Percentiles rank a stretch among this genome's conserved stretches.
Evolutionary conservation across 2,888 invertebrate species (phyloP).

Genomic region (Germaria angustata): DNA sequence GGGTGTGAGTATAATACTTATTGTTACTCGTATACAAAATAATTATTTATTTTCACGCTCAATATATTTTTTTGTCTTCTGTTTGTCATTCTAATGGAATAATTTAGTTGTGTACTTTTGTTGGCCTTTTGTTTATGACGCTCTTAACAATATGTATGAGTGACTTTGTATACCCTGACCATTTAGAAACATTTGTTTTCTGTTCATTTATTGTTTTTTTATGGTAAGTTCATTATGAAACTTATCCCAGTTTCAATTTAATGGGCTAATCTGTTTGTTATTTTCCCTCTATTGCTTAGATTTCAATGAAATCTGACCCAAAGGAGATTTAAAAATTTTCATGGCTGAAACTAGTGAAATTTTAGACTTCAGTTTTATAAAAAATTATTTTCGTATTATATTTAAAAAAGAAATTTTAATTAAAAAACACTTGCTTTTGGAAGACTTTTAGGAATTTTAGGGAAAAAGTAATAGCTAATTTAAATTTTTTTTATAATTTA

Average conservation of each 20-base stretch:
- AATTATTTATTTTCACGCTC: conserved; percentile 66
- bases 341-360: neutral
- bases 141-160: conserved; percentile 16
- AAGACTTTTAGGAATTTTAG: neutral
- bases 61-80: conserved; percentile 56
- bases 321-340: neutral
- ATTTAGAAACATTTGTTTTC: conserved; percentile 5
- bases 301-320: conserved; percentile 23
- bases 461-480: neutral
- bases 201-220: too few species aligned
- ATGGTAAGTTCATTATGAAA: conserved; percentile 32
- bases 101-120: conserved; percentile 40
- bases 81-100: conserved; percentile 55
- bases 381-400: conserved; percentile 10
- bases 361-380: conserved; percentile 6
- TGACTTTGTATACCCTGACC: conserved; percentile 7
- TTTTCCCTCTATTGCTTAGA: neutral
- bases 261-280: neutral
- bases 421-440: neutral
- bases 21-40: conserved; percentile 37
- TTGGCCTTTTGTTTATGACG: conserved; percentile 11
- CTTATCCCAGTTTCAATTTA: conserved; percentile 5
- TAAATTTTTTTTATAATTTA: too few species aligned
- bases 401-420: neutral
- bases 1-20: neutral